Base-by-base conservation (phyloP, 2,113 vertebrate species). In the Monarcha castaneiventris region DNA sequence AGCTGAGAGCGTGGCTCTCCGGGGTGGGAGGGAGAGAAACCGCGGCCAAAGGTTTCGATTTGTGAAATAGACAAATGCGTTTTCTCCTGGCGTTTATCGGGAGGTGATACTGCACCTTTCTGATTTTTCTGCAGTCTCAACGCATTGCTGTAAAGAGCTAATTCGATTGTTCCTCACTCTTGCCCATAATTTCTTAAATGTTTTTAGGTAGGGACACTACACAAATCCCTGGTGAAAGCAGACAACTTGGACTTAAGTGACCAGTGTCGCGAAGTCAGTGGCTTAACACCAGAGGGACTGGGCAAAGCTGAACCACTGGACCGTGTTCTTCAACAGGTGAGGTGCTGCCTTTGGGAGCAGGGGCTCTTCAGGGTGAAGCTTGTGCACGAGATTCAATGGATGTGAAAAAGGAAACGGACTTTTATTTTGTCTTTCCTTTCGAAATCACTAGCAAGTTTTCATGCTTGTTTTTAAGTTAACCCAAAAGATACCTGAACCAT, bases 301-400 rank as follows among this genome's bases (percentile, higher is more conserved):
- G 67, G 97, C 89, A 98, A 98, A 92, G 99, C 99, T 12, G 99
- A 99, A 76, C 98, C 98, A 4, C 97, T 99, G 97, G 99, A 99
- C 92, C 98, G 98, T 78, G 98, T 98, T 83, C 97, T 99, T 86
- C 98, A 99, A 39, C 98, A 99, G 99, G 99, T 99, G 98, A 99
- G 98, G 68, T 9, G 39, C 55, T 76, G 71, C 55, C 27, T 52
- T 19, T 11, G 54, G 32, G 13, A 94, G 35, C 51, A 54, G 54
- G 52, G 64, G 61, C 58, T 59, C 4, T 25, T 59, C 32, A 18
- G 89, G 43, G 32, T 52, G 35, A 91, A 71, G 46, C 54, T 35
- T 48, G 37, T 80, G 66, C 41, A 73, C 1, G 5, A 37, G 30
- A 11, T 37, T 51, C 27, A 19, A 9, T 22, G 55, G 75, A 44